Conservation (phyloP, 2,888 invertebrate species). For the Syritta pipiens region DNA sequence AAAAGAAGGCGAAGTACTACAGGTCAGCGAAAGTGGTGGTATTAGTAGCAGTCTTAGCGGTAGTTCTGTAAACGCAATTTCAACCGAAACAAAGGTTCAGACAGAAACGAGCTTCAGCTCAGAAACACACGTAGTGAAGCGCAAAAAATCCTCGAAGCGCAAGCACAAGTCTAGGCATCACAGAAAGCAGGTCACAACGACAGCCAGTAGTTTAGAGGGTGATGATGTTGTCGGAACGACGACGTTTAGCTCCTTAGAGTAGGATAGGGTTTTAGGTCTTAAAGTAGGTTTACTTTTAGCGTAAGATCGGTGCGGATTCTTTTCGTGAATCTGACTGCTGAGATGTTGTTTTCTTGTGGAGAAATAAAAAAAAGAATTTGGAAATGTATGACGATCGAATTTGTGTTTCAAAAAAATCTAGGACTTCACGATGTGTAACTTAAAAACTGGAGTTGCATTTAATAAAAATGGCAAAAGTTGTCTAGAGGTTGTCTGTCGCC, state of each 20-base stretch:
- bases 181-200: slow-evolving; percentile 34
- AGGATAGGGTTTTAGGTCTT: neutral
- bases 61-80: no score
- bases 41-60: slow-evolving; percentile 66
- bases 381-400: no score
- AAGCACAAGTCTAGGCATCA: slow-evolving; percentile 61
- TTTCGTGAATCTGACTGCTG: no score
- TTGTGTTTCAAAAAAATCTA: no score
- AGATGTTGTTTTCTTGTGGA: no score
- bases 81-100: slow-evolving; percentile 69
- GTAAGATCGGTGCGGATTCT: no score
- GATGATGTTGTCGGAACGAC: slow-evolving; percentile 34
- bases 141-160: slow-evolving; percentile 72
- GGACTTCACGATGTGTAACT: no score
- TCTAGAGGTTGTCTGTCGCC: no score
- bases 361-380: no score
- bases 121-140: slow-evolving; percentile 75
- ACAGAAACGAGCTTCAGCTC: slow-evolving; percentile 77
- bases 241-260: slow-evolving; percentile 25
- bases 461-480: no score
- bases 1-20: slow-evolving; percentile 28
- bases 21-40: slow-evolving; percentile 69
- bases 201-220: slow-evolving; percentile 20
- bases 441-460: no score
- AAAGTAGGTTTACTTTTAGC: neutral